phyloP scores from a whole-genome alignment of 2,888 invertebrate species.

The Pseudococcus jackbeardsleyi region DNA sequence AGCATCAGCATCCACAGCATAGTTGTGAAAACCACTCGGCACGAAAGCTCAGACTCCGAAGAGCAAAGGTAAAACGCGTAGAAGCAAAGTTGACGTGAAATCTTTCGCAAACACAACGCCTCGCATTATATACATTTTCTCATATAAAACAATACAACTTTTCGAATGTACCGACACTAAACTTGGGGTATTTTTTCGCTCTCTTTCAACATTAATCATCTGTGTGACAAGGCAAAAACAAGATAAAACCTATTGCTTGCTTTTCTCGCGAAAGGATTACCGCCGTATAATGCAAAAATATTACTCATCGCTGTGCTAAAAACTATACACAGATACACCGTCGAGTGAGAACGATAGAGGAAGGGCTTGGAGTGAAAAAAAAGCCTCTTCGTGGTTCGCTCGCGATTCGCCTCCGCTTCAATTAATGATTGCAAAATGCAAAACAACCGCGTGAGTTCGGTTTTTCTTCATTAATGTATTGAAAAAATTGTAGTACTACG shows the following conservation, averaged over 20 bases:
- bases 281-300: conserved; percentile 29
- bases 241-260: conserved; percentile 44
- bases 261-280: conserved; percentile 39
- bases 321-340: background rate
- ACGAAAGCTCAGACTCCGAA: too few species aligned
- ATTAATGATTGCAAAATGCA: conserved; percentile 35
- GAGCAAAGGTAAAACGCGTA: background rate
- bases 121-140: background rate
- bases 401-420: conserved; percentile 18
- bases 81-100: background rate
- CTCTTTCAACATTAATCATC: conserved; percentile 39
- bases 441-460: background rate
- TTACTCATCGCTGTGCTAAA: conserved; percentile 30
- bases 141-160: conserved; percentile 26
- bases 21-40: too few species aligned
- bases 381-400: conserved; percentile 1
- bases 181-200: conserved; percentile 21
- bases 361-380: background rate
- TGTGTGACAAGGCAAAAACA: conserved; percentile 44
- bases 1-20: too few species aligned
- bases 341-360: background rate
- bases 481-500: too few species aligned
- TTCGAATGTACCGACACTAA: background rate
- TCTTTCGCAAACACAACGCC: background rate
- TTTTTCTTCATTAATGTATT: background rate